phyloP scores from a whole-genome alignment of 2,113 vertebrate genomes.

The Plestiodon gilberti region DNA sequence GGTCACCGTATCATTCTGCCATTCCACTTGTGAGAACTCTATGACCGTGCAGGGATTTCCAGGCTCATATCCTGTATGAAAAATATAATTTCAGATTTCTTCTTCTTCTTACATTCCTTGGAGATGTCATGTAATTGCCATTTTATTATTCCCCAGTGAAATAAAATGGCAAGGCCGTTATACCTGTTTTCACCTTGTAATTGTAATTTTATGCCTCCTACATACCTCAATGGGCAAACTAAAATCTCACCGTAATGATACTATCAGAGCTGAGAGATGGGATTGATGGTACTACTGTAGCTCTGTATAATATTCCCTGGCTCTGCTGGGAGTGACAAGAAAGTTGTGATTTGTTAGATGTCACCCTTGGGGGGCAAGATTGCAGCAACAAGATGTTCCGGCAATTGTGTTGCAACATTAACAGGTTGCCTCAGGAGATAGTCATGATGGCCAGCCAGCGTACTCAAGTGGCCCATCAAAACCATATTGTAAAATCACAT shows the following conservation, averaged over 20 bases:
- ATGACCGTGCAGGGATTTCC: neutral
- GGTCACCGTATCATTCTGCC: no score
- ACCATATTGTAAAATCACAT: neutral
- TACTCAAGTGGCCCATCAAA: neutral
- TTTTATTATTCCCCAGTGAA: slow-evolving; percentile 21
- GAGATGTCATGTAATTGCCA: slow-evolving; percentile 30
- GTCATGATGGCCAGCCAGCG: neutral
- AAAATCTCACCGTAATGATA: slow-evolving; percentile 56
- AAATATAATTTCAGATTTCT: slow-evolving; percentile 1
- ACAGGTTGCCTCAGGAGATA: neutral
- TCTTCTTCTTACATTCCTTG: slow-evolving; percentile 1
- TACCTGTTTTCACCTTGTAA: slow-evolving; percentile 42
- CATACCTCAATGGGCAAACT: slow-evolving; percentile 33
- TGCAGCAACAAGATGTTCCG: neutral
- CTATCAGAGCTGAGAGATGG: neutral
- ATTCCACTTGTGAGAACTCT: neutral
- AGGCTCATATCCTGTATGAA: neutral
- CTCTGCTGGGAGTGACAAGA: slow-evolving; percentile 4
- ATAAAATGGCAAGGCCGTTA: slow-evolving; percentile 28
- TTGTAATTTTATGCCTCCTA: slow-evolving; percentile 29
- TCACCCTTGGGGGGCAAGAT: neutral
- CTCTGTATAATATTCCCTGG: neutral
- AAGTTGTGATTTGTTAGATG: neutral
- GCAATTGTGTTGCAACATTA: slow-evolving; percentile 8
- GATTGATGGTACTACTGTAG: neutral